Evolutionary conservation across 2,113 vertebrate species (phyloP).

Genomic region (Castor canadensis): DNA sequence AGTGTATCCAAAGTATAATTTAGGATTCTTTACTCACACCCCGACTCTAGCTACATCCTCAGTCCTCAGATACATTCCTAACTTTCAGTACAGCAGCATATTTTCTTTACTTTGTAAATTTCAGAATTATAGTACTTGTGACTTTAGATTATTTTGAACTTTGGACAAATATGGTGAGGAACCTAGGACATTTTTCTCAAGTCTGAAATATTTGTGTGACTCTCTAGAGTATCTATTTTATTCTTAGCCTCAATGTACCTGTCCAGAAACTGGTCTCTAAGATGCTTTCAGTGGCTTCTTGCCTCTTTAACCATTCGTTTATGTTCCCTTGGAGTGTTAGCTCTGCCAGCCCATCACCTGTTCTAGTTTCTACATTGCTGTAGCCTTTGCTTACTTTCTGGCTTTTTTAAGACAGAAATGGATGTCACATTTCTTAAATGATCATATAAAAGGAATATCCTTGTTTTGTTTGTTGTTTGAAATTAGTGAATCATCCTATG

Average conservation of each 20-base stretch:
- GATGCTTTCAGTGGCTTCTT: background rate
- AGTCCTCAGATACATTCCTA: background rate
- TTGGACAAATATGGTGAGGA: background rate
- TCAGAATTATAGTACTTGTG: background rate
- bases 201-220: background rate
- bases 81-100: background rate
- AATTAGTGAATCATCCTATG: too few species aligned
- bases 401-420: background rate
- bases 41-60: background rate
- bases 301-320: background rate
- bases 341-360: background rate
- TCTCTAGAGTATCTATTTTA: background rate
- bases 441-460: background rate
- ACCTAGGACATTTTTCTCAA: background rate
- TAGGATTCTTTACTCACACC: background rate
- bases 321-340: background rate
- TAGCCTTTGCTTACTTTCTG: background rate
- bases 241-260: background rate
- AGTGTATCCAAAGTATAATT: background rate
- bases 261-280: background rate
- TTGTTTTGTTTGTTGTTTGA: background rate
- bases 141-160: background rate
- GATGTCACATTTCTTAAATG: background rate
- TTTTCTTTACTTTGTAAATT: background rate
- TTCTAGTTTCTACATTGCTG: background rate